Conservation (phyloP, 2,113 vertebrate genomes). For the Ptyas mucosa region DNA sequence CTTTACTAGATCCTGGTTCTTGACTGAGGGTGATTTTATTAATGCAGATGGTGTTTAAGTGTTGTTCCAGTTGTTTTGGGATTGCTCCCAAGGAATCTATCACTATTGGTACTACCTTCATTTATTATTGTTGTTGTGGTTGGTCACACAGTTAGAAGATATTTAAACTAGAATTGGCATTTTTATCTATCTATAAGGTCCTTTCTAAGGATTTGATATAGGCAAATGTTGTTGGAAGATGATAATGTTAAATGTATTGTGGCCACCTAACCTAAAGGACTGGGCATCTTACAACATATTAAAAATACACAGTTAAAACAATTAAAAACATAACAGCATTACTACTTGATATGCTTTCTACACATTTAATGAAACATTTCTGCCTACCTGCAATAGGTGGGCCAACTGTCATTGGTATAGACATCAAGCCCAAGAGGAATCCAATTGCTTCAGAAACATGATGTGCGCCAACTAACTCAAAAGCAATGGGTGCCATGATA, state of each 20-base stretch:
- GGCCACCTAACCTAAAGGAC: not conserved
- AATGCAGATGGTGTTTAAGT: not conserved
- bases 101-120: not conserved
- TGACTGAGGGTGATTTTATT: not conserved
- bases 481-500: slow-evolving; percentile 98
- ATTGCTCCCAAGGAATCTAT: not conserved
- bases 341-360: not conserved
- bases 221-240: not conserved
- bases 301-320: not conserved
- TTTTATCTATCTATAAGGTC: not conserved
- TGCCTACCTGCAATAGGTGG: slow-evolving; percentile 91
- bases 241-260: not conserved
- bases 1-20: not conserved
- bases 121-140: not conserved
- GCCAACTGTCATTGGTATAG: slow-evolving; percentile 91
- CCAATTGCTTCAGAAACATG: slow-evolving; percentile 95
- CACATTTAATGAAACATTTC: not conserved
- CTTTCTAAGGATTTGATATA: not conserved
- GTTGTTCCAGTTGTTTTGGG: not conserved
- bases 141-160: too few relatives aligned
- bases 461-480: slow-evolving; percentile 86
- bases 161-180: not conserved
- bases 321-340: not conserved
- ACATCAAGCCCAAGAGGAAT: slow-evolving; percentile 94
- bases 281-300: not conserved